Evolutionary conservation across 2,888 invertebrate genomes (phyloP).

Genomic region (Junonia oenone): DNA sequence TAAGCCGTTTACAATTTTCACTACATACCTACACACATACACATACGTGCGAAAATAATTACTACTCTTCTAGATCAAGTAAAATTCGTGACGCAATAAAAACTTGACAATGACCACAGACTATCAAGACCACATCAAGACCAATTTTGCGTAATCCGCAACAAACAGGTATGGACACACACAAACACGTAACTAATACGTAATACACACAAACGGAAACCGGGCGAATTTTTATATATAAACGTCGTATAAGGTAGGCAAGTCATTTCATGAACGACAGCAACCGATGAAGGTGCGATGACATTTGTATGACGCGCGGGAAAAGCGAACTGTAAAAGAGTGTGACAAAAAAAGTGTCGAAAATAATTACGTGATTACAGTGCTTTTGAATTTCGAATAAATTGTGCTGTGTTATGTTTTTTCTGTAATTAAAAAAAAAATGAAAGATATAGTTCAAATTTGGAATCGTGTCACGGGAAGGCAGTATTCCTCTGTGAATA

Average conservation of each 20-base stretch:
- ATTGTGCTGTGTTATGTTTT: conserved; percentile 7
- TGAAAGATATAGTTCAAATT: conserved; percentile 83
- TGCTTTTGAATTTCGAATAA: not conserved
- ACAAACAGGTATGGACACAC: conserved; percentile 12
- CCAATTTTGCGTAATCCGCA: conserved; percentile 14
- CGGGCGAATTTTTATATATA: conserved; percentile 1
- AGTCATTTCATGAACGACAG: conserved; percentile 35
- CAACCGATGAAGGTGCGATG: conserved; percentile 6
- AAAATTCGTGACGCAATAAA: conserved; percentile 6
- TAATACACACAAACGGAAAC: not conserved
- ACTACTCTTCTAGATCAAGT: no score
- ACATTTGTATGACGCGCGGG: conserved; percentile 20
- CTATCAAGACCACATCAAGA: no score
- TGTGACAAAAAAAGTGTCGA: not conserved
- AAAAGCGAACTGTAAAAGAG: not conserved
- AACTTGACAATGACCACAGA: conserved; percentile 23
- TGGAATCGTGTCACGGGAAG: conserved; percentile 76
- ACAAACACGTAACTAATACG: conserved; percentile 3
- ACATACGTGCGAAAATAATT: no score
- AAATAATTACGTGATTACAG: not conserved
- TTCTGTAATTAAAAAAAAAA: conserved; percentile 53
- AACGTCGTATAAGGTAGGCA: conserved; percentile 39
- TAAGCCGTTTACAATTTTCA: no score
- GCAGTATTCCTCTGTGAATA: conserved; percentile 77
- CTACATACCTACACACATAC: no score